Evolutionary conservation across 2,797 vertebrate species (phyloP).

Genomic region (Sandelia bainsii): DNA sequence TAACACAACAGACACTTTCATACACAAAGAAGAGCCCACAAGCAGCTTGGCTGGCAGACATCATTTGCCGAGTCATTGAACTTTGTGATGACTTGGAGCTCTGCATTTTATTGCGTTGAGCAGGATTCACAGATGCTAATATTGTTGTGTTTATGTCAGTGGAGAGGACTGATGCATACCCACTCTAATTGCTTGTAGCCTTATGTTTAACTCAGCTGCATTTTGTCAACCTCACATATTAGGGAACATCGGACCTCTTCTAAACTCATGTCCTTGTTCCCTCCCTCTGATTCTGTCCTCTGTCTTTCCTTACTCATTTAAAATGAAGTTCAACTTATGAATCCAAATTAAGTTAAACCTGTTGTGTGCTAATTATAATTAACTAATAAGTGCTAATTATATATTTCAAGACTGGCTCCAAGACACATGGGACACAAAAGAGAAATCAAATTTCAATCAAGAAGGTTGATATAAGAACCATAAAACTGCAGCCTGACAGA

Average conservation of each 20-base stretch:
- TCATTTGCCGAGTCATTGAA: constrained; percentile 55
- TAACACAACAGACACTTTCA: constrained; percentile 28
- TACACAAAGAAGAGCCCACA: constrained; percentile 26
- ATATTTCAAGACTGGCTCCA: constrained; percentile 30
- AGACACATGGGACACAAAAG: constrained; percentile 24
- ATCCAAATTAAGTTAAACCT: constrained; percentile 49
- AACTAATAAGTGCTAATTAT: constrained; percentile 53
- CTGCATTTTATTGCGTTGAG: constrained; percentile 38
- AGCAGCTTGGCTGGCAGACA: constrained; percentile 15
- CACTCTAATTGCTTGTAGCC: constrained; percentile 58
- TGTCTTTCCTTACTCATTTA: constrained; percentile 27
- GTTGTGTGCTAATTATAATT: constrained; percentile 51
- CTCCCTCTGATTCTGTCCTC: constrained; percentile 29
- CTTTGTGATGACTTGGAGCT: constrained; percentile 29
- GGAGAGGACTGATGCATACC: constrained; percentile 32
- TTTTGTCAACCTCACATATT: constrained; percentile 51
- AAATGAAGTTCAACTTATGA: constrained; percentile 34
- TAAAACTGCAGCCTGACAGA: constrained; percentile 36
- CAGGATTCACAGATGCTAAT: constrained; percentile 42
- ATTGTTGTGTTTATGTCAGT: constrained; percentile 23
- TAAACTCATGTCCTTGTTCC: constrained; percentile 39
- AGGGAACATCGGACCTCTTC: constrained; percentile 46
- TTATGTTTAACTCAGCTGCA: constrained; percentile 63
- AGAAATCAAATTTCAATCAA: constrained; percentile 22
- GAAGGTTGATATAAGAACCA: constrained; percentile 18